These are phyloP conservation scores for Heteractis magnifica DNA, from an alignment of 92 coral and sea anemone genomes.

Conservation along the genomic window DNA sequence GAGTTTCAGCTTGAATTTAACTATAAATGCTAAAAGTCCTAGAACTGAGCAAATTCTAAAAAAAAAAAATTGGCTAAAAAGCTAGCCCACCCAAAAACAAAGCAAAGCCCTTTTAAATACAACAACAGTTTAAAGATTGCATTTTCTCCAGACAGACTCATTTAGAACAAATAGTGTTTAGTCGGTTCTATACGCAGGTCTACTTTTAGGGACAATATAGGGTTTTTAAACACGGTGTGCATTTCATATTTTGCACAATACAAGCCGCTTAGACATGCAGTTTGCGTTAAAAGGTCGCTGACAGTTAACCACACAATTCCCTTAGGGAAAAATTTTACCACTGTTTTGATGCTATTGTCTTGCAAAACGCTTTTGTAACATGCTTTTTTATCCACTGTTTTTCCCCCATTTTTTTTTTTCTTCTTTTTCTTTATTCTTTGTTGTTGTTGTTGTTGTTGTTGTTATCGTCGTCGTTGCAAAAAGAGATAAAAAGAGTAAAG, in stretches of 20 bases:
- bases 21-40: no score
- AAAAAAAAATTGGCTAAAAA: no score
- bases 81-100: neutral
- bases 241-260: neutral
- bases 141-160: neutral
- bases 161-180: neutral
- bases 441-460: no score
- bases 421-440: no score
- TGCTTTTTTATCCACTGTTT: neutral
- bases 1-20: no score
- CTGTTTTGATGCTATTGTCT: conserved; percentile 3
- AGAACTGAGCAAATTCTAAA: no score
- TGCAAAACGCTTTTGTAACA: neutral
- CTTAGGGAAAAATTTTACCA: neutral
- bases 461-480: no score
- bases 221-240: neutral
- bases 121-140: neutral
- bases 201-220: neutral
- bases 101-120: neutral
- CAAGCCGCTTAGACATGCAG: neutral
- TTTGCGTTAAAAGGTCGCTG: neutral
- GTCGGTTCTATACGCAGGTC: neutral
- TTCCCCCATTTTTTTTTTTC: no score
- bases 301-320: neutral
- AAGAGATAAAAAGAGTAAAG: no score